Conservation (phyloP, 2,113 vertebrate species). For the Nymphicus hollandicus region DNA sequence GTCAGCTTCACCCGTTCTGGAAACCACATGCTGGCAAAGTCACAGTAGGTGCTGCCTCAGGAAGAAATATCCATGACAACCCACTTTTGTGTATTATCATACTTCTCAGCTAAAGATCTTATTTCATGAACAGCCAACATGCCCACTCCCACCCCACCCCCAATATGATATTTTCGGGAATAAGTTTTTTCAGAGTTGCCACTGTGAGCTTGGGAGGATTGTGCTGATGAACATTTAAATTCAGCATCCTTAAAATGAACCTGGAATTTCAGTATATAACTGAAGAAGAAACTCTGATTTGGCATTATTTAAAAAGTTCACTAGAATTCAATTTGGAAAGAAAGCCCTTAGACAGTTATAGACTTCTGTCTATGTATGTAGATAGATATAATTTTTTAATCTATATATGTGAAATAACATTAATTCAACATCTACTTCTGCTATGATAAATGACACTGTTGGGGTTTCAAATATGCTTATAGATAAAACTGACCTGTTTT, state of each 20-base stretch:
- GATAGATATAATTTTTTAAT: not conserved
- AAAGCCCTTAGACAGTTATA: not conserved
- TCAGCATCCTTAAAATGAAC: not conserved
- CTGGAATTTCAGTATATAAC: not conserved
- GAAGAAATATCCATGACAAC: not conserved
- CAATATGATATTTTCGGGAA: not conserved
- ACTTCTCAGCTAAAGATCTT: not conserved
- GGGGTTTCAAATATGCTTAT: not conserved
- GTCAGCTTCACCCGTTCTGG: accelerated
- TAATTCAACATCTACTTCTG: not conserved
- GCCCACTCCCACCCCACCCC: not conserved
- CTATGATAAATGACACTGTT: not conserved
- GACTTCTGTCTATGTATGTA: not conserved
- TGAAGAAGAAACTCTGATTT: not conserved
- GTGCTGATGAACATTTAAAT: not conserved
- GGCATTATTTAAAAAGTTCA: not conserved
- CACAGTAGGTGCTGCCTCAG: not conserved
- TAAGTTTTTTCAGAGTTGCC: not conserved
- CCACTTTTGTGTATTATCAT: not conserved
- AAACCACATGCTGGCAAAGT: not conserved
- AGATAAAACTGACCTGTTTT: not conserved
- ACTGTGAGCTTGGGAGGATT: not conserved
- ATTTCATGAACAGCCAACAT: not conserved
- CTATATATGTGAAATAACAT: not conserved
- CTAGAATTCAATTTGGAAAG: not conserved